Evolutionary conservation across 2,888 invertebrate species (phyloP).

Genomic region (Busseola fusca): DNA sequence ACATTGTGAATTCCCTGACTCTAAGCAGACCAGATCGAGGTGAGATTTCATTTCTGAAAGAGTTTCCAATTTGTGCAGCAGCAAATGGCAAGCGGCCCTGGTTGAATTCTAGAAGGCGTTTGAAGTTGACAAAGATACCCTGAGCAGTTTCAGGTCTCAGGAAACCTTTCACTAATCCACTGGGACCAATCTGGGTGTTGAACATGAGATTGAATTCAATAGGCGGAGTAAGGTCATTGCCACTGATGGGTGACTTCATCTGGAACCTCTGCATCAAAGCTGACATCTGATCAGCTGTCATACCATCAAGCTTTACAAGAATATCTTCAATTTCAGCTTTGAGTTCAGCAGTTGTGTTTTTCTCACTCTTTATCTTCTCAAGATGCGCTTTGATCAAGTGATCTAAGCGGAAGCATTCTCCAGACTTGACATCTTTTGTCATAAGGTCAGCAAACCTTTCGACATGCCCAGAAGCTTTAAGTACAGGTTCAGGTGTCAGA

Average conservation of each 20-base stretch:
- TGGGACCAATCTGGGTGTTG: slow-evolving; percentile 98
- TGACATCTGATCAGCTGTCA: slow-evolving; percentile 96
- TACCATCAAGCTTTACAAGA: slow-evolving; percentile 96
- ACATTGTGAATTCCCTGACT: slow-evolving; percentile 99
- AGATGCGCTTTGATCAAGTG: slow-evolving; percentile 98
- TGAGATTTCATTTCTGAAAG: slow-evolving; percentile 99
- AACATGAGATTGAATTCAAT: slow-evolving; percentile 99
- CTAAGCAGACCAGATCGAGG: slow-evolving; percentile 98
- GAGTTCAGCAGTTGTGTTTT: slow-evolving; percentile 92
- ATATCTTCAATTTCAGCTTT: slow-evolving; percentile 94
- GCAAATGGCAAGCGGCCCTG: slow-evolving; percentile 99
- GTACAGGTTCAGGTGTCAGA: slow-evolving; percentile 98
- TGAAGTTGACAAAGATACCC: slow-evolving; percentile 99
- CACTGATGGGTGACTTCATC: slow-evolving; percentile 98
- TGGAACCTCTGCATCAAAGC: slow-evolving; percentile 94
- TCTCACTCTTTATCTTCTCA: slow-evolving; percentile 95
- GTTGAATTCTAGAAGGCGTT: slow-evolving; percentile 98
- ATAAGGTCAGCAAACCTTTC: slow-evolving; percentile 99
- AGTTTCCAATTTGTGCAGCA: slow-evolving; percentile 99
- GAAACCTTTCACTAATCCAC: slow-evolving; percentile 97
- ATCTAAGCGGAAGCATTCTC: slow-evolving; percentile 99
- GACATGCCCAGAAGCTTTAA: slow-evolving; percentile 99
- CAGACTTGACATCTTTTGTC: slow-evolving; percentile 98
- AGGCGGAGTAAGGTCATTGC: slow-evolving; percentile 98
- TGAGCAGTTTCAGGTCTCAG: slow-evolving; percentile 99